Evolutionary conservation across 2,113 vertebrate genomes (phyloP).

Genomic region (Nothobranchius furzeri): DNA sequence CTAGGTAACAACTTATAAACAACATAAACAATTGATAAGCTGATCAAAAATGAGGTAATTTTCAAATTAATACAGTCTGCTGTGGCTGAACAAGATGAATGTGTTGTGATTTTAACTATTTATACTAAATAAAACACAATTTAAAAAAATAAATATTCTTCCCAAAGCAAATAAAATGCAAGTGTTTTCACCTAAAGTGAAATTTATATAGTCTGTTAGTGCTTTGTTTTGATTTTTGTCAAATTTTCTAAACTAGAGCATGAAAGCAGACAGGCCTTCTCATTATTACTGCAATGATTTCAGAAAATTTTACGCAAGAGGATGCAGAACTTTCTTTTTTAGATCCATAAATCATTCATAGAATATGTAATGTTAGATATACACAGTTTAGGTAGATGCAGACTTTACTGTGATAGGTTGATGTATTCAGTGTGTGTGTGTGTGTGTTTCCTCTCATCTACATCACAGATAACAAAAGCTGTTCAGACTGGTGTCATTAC

Average conservation of each 20-base stretch:
- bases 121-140: too few relatives aligned
- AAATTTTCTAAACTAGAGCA: background rate
- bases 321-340: constrained; percentile 26
- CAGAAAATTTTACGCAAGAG: constrained; percentile 19
- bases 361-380: constrained; percentile 50
- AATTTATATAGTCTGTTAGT: background rate
- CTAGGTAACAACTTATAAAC: too few relatives aligned
- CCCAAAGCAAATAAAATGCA: too few relatives aligned
- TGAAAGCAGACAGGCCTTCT: constrained; percentile 18
- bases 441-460: constrained; percentile 44
- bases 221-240: constrained; percentile 2
- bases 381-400: constrained; percentile 45
- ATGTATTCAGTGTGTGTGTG: constrained; percentile 27
- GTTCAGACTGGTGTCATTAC: constrained; percentile 20
- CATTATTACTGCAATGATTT: constrained; percentile 17
- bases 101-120: too few relatives aligned
- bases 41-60: too few relatives aligned
- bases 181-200: too few relatives aligned
- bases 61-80: background rate
- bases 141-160: too few relatives aligned
- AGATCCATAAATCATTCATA: constrained; percentile 55
- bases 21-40: too few relatives aligned
- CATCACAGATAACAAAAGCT: constrained; percentile 35
- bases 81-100: background rate
- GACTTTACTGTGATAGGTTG: constrained; percentile 30